phyloP scores from a whole-genome alignment of 2,113 vertebrate species.

The Noctilio leporinus region DNA sequence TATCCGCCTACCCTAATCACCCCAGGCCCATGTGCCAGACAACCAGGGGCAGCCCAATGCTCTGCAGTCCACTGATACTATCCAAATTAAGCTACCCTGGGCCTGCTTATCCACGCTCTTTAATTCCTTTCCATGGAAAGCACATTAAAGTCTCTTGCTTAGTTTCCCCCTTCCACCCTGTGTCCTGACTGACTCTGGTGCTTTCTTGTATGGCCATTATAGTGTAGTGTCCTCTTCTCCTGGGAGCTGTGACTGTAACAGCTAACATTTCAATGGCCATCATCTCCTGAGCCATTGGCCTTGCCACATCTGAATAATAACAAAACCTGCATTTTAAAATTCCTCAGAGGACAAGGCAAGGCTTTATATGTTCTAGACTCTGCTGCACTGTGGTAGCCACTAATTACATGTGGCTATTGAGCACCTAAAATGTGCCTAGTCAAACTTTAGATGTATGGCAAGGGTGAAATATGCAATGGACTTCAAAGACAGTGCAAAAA shows the following conservation, averaged over 20 bases:
- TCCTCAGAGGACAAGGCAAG: too few species aligned
- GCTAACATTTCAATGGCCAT: neutral
- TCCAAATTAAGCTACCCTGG: neutral
- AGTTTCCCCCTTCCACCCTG: accelerated
- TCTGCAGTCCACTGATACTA: neutral
- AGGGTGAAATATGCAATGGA: neutral
- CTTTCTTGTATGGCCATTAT: accelerated
- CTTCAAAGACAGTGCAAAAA: neutral
- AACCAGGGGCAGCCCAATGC: neutral
- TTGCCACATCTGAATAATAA: neutral
- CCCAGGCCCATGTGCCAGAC: neutral
- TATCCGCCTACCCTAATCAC: neutral
- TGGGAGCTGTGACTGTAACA: neutral
- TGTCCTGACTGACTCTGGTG: neutral
- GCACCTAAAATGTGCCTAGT: neutral
- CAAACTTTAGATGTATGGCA: accelerated
- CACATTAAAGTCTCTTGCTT: accelerated
- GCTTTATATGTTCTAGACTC: neutral
- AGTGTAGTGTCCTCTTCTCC: neutral
- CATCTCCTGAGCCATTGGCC: neutral
- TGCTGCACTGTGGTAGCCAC: accelerated
- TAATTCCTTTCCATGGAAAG: neutral
- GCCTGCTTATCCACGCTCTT: neutral
- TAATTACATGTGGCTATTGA: neutral
- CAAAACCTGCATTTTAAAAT: neutral